Evolutionary conservation across 2,888 invertebrate genomes (phyloP).

Genomic region (Spatulosminthurus flaviceps): DNA sequence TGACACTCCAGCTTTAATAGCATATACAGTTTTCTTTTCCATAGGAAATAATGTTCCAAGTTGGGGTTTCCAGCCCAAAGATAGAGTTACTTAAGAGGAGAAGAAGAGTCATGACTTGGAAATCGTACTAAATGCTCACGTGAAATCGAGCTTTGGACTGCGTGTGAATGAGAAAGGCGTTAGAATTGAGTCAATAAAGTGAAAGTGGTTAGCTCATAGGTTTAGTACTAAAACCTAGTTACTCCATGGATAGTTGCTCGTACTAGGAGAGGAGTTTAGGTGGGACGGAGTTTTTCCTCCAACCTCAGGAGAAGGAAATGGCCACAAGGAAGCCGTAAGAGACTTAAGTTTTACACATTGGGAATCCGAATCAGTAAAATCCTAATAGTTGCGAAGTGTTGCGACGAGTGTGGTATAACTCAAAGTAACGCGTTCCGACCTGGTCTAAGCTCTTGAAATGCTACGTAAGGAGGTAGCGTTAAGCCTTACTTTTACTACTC

Average conservation of each 20-base stretch:
- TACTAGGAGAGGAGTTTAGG: background rate
- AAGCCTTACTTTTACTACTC: too few species aligned
- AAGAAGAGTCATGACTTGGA: background rate
- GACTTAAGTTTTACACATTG: slow-evolving; percentile 33
- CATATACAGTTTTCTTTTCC: too few species aligned
- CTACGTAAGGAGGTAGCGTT: too few species aligned
- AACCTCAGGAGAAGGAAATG: too few species aligned
- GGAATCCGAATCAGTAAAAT: slow-evolving; percentile 21
- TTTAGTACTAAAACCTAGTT: slow-evolving; percentile 9
- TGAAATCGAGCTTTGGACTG: too few species aligned
- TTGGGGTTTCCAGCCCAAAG: background rate
- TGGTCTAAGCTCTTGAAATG: too few species aligned
- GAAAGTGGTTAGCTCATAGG: slow-evolving; percentile 5
- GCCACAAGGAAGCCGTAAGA: slow-evolving; percentile 34
- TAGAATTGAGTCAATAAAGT: slow-evolving; percentile 9
- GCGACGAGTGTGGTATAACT: too few species aligned
- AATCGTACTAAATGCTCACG: background rate
- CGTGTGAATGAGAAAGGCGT: background rate
- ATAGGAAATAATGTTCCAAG: background rate
- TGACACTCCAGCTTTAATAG: too few species aligned
- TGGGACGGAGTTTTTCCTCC: too few species aligned
- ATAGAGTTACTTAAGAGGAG: too few species aligned
- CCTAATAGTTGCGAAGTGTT: background rate
- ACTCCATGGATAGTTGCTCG: background rate
- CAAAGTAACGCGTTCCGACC: too few species aligned